Evolutionary conservation across 2,888 invertebrate genomes (phyloP).

Genomic region (Caenorhabditis angaria): DNA sequence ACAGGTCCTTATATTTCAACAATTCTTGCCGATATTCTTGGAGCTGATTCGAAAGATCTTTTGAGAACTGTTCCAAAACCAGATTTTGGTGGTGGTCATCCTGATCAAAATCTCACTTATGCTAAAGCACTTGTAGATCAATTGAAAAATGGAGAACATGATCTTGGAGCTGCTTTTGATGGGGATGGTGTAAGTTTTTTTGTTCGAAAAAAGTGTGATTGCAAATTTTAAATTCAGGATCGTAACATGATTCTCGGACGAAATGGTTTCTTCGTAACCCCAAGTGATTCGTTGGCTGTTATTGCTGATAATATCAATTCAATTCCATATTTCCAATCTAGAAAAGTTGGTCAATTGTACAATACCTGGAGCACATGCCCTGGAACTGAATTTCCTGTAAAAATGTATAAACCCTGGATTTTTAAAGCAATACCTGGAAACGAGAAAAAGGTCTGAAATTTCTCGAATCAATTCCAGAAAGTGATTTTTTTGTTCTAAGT

Average conservation of each 20-base stretch:
- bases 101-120: slow-evolving; percentile 95
- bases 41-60: slow-evolving; percentile 80
- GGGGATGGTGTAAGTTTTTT: slow-evolving; percentile 84
- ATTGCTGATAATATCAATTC: slow-evolving; percentile 87
- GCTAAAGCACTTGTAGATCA: slow-evolving; percentile 83
- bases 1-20: slow-evolving; percentile 93
- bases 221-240: slow-evolving; percentile 77
- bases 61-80: slow-evolving; percentile 82
- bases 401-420: too few relatives aligned
- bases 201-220: background rate
- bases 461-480: too few relatives aligned
- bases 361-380: too few relatives aligned
- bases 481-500: too few relatives aligned
- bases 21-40: slow-evolving; percentile 87
- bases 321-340: slow-evolving; percentile 91
- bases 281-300: slow-evolving; percentile 93
- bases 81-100: slow-evolving; percentile 93
- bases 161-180: slow-evolving; percentile 95
- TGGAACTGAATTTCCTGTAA: too few relatives aligned
- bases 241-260: slow-evolving; percentile 97
- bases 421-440: too few relatives aligned
- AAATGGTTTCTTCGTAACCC: slow-evolving; percentile 95
- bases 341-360: too few relatives aligned
- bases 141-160: slow-evolving; percentile 78
- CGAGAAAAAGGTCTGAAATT: too few relatives aligned